A percentile compares a stretch with the other conserved stretches of the same genome.
phyloP scores from a whole-genome alignment of 2,888 invertebrate genomes.

The Aphidoletes aphidimyza region DNA sequence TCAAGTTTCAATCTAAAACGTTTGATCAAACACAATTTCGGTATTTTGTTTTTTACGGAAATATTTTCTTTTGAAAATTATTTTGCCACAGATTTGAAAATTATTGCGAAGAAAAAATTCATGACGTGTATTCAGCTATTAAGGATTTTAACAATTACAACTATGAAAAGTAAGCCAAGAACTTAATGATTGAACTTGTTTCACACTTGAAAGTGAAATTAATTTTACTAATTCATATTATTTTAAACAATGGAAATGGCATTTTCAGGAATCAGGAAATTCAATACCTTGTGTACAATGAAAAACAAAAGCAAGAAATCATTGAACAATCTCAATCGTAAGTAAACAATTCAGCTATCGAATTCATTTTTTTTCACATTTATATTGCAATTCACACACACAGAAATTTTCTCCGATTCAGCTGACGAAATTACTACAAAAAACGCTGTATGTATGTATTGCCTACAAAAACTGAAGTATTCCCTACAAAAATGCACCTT shows the following conservation, averaged over 20 bases:
- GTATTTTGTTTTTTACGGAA: too few relatives aligned
- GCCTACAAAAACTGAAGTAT: too few relatives aligned
- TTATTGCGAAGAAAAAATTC: slow-evolving; percentile 23
- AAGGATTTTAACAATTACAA: slow-evolving; percentile 38
- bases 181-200: not conserved
- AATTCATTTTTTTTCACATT: not conserved
- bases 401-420: too few relatives aligned
- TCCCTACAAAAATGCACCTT: too few relatives aligned
- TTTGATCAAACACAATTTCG: too few relatives aligned
- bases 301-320: not conserved
- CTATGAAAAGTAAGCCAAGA: slow-evolving; percentile 21
- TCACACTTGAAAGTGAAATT: not conserved
- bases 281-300: not conserved
- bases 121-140: not conserved
- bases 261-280: slow-evolving; percentile 43
- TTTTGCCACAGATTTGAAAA: not conserved
- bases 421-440: too few relatives aligned
- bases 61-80: too few relatives aligned
- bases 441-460: too few relatives aligned
- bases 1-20: too few relatives aligned
- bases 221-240: too few relatives aligned
- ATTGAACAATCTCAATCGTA: slow-evolving; percentile 7
- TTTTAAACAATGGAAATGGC: not conserved
- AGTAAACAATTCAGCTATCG: not conserved
- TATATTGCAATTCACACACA: too few relatives aligned